A percentile compares a stretch with the other conserved stretches of the same genome.
These are phyloP conservation scores for Centropus unirufus DNA, from an alignment of 2,113 vertebrate species.

Conservation along the genomic window DNA sequence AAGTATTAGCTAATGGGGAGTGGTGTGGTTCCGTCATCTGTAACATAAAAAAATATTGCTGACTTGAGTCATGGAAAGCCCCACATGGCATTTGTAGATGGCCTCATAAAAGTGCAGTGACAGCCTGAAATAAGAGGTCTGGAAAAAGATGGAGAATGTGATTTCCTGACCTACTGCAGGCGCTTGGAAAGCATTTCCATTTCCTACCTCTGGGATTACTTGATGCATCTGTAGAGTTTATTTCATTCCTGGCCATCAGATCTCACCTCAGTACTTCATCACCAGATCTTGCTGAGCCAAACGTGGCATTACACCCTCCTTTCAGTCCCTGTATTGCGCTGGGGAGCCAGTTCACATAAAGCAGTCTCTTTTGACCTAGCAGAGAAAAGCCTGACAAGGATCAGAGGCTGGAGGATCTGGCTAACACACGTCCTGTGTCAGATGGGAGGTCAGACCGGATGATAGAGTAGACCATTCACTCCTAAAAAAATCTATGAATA, in stretches of 20 bases:
- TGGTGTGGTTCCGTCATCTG: neutral
- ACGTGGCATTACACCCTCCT: neutral
- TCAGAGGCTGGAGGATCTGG: neutral
- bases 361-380: neutral
- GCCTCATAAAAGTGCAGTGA: neutral
- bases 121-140: neutral
- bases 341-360: neutral
- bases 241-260: neutral
- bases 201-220: neutral
- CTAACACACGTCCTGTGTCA: constrained; percentile 6
- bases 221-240: neutral
- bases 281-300: neutral
- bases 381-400: neutral
- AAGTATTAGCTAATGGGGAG: neutral
- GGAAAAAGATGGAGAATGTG: neutral
- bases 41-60: neutral
- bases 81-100: neutral
- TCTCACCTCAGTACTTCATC: neutral
- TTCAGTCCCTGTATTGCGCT: neutral
- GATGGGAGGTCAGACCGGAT: constrained; percentile 41
- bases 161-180: neutral
- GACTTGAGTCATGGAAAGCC: neutral
- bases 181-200: neutral
- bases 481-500: constrained; percentile 55
- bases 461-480: constrained; percentile 43